A percentile compares a stretch with the other conserved stretches of the same genome.
Evolutionary conservation across 1,140 invertebrate species (phyloP).

Genomic region (Dryas iulia): DNA sequence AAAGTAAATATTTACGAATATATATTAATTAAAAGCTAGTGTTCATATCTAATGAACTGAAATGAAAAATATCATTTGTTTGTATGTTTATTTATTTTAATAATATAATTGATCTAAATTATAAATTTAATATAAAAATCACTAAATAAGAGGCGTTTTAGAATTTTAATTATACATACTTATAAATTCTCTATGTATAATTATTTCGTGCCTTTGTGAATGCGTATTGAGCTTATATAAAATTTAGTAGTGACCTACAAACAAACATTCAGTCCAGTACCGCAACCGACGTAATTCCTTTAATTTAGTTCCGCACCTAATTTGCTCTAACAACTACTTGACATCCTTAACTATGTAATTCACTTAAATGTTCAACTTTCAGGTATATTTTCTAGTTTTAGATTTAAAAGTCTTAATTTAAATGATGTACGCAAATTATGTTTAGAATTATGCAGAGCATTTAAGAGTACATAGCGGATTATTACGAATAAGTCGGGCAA

Average conservation of each 20-base stretch:
- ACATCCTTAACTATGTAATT: background rate
- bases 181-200: background rate
- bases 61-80: no score
- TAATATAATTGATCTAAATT: no score
- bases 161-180: background rate
- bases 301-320: conserved; percentile 1
- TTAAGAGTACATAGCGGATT: background rate
- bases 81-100: no score
- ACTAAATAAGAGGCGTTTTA: background rate
- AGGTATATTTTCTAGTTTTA: background rate
- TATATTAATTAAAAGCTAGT: no score
- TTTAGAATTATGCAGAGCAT: background rate
- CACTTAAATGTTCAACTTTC: background rate
- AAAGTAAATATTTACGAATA: no score
- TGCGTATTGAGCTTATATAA: background rate
- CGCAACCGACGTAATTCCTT: conserved; percentile 1
- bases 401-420: background rate
- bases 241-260: conserved; percentile 4
- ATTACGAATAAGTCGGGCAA: background rate
- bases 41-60: no score
- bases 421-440: background rate
- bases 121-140: no score
- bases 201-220: background rate
- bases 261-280: background rate
- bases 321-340: conserved; percentile 1